Evolutionary conservation across 2,113 vertebrate genomes (phyloP).

Genomic region (Butorides virescens): DNA sequence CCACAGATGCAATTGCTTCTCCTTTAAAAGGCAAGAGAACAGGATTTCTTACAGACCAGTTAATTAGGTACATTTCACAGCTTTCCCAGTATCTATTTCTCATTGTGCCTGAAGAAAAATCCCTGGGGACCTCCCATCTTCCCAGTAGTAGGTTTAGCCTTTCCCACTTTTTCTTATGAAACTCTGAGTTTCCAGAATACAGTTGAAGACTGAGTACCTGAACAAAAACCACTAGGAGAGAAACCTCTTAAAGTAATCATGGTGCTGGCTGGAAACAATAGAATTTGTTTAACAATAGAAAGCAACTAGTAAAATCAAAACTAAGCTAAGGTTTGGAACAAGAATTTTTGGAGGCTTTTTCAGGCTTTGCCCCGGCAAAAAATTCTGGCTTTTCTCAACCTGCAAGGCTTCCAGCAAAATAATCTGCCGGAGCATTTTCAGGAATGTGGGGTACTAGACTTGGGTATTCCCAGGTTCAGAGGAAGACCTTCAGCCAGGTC

Average conservation of each 20-base stretch:
- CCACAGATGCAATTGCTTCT: not conserved
- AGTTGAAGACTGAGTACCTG: not conserved
- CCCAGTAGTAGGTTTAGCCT: not conserved
- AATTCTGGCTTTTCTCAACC: not conserved
- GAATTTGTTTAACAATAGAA: not conserved
- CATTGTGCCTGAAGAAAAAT: not conserved
- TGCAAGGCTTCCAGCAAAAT: not conserved
- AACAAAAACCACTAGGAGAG: not conserved
- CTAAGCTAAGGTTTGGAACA: not conserved
- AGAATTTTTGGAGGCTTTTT: not conserved
- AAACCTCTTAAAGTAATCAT: not conserved
- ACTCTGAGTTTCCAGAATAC: not conserved
- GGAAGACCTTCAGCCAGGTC: not conserved
- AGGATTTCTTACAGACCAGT: not conserved
- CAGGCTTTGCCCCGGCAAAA: not conserved
- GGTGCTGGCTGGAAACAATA: not conserved
- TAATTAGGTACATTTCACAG: not conserved
- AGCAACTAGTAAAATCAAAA: not conserved
- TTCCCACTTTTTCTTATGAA: not conserved
- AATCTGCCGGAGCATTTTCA: not conserved
- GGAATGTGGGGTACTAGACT: not conserved
- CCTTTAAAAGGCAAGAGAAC: not conserved
- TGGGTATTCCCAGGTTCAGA: not conserved
- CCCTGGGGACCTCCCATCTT: not conserved
- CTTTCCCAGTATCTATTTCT: not conserved